Evolutionary conservation across 37 sponge, comb jelly and placozoan genomes (phyloP), one percentile per base, ranked within the genome.

Genomic region (Axinella damicornis): DNA sequence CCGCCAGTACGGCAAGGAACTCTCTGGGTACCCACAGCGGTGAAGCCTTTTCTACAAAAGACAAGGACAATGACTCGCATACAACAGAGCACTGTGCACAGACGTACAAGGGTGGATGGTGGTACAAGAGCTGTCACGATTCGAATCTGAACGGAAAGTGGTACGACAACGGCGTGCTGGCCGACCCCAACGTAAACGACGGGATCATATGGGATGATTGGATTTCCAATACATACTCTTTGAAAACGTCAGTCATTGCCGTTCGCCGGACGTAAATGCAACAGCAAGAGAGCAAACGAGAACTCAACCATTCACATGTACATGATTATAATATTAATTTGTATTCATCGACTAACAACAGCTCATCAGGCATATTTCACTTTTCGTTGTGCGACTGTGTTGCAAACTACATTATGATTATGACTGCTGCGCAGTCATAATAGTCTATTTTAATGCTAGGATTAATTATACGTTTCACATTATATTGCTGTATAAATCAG

Each of bases 141-240:
- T 79, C 87, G 12, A 87, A 87, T 39, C 80, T 87, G 24, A 87
- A 87, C 53, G 87, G 87, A n/a, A 55, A 19, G 31, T 76, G 55
- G 30, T 83, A 72, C 62, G 60, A 58, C 9, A 46, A 9, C 9
- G n/a, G n/a, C n/a, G n/a, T n/a, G n/a, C n/a, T n/a, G n/a, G n/a
- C n/a, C n/a, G n/a, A n/a, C n/a, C 46, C 46, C 46, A 12, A 4
- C 6, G 4, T 14, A 5, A 61, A 61, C 27, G 25, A 61, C 2
- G 62, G 62, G 5, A 61, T 61, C 4, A 61, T 2, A 61, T 61
- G 62, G 62, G 14, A 14, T 27, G 12, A 61, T 14, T 61, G 62
- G 62, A 61, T 61, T 61, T 11, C 62, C 14, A 61, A 5, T 25
- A n/a, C n/a, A n/a, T n/a, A n/a, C n/a, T 25, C 62, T 5, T 11